Conservation (phyloP, 2,797 vertebrate genomes). For the Sebastes paucispinis region DNA sequence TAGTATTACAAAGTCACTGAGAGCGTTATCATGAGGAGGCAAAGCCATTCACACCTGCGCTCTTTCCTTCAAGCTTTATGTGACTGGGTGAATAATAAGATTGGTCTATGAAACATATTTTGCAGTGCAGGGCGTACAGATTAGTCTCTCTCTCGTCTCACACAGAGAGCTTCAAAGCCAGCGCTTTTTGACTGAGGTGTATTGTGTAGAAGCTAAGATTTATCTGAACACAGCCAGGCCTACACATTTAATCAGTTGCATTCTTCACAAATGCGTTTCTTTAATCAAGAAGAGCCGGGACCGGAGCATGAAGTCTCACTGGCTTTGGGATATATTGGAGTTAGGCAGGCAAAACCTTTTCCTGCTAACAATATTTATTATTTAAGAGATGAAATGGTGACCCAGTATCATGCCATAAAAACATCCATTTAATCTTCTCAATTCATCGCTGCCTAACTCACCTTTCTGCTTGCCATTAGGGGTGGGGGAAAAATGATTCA, state of each 20-base stretch:
- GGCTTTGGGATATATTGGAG: not conserved
- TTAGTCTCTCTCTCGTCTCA: not conserved
- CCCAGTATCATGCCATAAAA: not conserved
- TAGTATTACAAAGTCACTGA: slow-evolving; percentile 14
- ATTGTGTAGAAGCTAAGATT: not conserved
- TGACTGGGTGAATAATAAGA: slow-evolving; percentile 12
- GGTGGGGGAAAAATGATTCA: too few species aligned
- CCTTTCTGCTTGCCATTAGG: not conserved
- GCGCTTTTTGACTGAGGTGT: not conserved
- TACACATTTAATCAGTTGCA: not conserved
- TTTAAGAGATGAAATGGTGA: not conserved
- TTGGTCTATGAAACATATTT: not conserved
- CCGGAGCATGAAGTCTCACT: not conserved
- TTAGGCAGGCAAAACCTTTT: not conserved
- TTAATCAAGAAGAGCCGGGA: not conserved
- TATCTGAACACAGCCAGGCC: not conserved
- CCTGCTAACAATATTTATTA: slow-evolving; percentile 16
- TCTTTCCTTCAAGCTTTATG: not conserved
- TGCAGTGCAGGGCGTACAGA: not conserved
- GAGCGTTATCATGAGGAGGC: slow-evolving; percentile 4
- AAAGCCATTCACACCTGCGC: slow-evolving; percentile 28
- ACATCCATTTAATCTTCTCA: not conserved
- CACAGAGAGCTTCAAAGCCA: not conserved
- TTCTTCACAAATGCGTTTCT: not conserved
- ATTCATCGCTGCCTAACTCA: not conserved